phyloP scores from a whole-genome alignment of 2,113 vertebrate species.

The Delphinapterus leucas region DNA sequence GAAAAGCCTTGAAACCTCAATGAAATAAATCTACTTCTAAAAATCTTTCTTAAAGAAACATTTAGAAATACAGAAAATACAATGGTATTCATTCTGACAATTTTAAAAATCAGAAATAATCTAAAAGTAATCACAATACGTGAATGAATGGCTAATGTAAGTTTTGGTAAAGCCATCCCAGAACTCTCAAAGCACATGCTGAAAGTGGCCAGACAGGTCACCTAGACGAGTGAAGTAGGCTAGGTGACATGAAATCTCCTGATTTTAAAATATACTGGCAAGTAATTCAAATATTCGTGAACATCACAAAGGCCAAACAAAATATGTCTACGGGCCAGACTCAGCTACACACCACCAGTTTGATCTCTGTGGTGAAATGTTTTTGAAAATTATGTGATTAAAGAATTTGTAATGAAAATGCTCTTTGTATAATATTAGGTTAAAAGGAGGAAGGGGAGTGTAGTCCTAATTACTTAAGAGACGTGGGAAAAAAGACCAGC shows the following conservation, averaged over 20 bases:
- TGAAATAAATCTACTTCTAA: conserved; percentile 2
- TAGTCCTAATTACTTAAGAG: background rate
- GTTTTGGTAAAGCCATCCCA: background rate
- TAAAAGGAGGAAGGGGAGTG: background rate
- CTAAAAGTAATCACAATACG: background rate
- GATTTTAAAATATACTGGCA: conserved; percentile 12
- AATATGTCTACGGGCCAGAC: background rate
- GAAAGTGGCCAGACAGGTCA: background rate
- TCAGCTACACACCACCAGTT: background rate
- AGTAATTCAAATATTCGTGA: background rate
- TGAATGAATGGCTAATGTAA: background rate
- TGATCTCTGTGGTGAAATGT: background rate
- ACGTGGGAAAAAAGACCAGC: background rate
- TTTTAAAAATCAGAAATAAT: background rate
- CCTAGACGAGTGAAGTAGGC: background rate
- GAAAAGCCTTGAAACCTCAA: background rate
- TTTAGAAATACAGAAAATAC: conserved; percentile 11
- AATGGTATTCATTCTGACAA: background rate
- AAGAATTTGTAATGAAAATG: conserved; percentile 12
- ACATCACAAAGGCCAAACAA: background rate
- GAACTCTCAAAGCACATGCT: background rate
- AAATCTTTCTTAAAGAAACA: conserved; percentile 6
- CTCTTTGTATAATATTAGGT: background rate
- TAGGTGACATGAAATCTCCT: background rate
- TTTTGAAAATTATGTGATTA: background rate